Evolutionary conservation across 2,888 invertebrate genomes (phyloP).

Genomic region (Oscheius sp.): DNA sequence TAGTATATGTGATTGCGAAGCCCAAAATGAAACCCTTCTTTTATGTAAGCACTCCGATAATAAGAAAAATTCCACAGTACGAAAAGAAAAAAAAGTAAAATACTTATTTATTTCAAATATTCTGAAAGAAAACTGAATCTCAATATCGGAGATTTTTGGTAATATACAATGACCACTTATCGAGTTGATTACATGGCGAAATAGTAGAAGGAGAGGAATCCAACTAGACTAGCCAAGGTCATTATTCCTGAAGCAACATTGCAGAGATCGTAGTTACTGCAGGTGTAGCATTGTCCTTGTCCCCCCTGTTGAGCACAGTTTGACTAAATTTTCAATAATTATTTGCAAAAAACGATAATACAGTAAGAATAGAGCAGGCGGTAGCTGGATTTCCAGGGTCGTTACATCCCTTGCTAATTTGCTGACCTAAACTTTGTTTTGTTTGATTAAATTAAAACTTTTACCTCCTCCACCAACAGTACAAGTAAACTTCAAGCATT

Average conservation of each 20-base stretch:
- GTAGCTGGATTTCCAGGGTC: slow-evolving; percentile 6
- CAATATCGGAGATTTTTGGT: not conserved
- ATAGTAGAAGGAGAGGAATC: not conserved
- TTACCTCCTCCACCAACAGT: slow-evolving; percentile 1
- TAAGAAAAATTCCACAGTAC: not conserved
- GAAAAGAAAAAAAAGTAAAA: not conserved
- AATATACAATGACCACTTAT: not conserved
- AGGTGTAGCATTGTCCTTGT: not conserved
- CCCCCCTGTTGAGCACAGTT: slow-evolving; percentile 18
- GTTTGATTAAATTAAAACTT: not conserved
- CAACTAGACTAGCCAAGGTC: not conserved
- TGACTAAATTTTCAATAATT: not conserved
- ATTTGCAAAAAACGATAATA: not conserved
- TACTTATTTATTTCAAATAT: not conserved
- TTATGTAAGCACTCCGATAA: not conserved
- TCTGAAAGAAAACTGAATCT: not conserved
- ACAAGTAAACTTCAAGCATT: slow-evolving; percentile 27
- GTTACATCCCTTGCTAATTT: slow-evolving; percentile 11
- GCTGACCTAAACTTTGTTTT: not conserved
- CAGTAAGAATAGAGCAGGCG: not conserved
- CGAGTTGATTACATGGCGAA: not conserved
- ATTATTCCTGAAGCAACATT: not conserved
- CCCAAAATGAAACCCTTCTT: too few species aligned
- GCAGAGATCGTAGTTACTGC: slow-evolving; percentile 17
- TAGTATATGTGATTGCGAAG: not conserved